Percentiles rank a stretch among this genome's conserved stretches.
Evolutionary conservation across 92 coral and sea anemone genomes (phyloP).

Genomic region (Zoanthus solanderi): DNA sequence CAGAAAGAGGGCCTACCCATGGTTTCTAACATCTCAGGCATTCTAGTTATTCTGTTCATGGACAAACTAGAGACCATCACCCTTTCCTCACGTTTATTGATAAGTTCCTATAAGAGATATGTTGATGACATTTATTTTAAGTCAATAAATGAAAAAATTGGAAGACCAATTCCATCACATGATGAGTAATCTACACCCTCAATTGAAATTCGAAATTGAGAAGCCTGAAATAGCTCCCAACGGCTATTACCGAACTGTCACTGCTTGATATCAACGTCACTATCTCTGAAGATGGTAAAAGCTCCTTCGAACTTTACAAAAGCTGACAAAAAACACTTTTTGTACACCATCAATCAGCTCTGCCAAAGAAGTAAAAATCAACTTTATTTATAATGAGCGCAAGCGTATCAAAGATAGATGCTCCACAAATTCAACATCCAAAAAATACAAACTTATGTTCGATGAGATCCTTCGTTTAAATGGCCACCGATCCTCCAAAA

Average conservation of each 20-base stretch:
- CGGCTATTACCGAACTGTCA: not conserved
- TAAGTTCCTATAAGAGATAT: slow-evolving; percentile 40
- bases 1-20: slow-evolving; percentile 52
- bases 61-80: slow-evolving; percentile 60
- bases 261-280: slow-evolving; percentile 28
- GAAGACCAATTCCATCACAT: slow-evolving; percentile 51
- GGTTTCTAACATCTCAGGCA: slow-evolving; percentile 46
- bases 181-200: slow-evolving; percentile 26
- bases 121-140: slow-evolving; percentile 64
- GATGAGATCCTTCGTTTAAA: too few relatives aligned
- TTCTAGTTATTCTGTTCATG: slow-evolving; percentile 62
- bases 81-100: slow-evolving; percentile 34
- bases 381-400: not conserved
- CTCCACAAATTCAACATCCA: not conserved
- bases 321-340: not conserved
- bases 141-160: slow-evolving; percentile 37
- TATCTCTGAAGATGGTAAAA: slow-evolving; percentile 30
- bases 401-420: not conserved
- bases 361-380: not conserved
- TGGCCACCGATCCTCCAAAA: too few relatives aligned
- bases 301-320: slow-evolving; percentile 62
- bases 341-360: not conserved
- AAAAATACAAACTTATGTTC: not conserved
- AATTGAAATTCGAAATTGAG: slow-evolving; percentile 53
- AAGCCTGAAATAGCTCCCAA: slow-evolving; percentile 38